A percentile compares a stretch with the other conserved stretches of the same genome.
phyloP scores from a whole-genome alignment of 2,113 vertebrate species.

The Ameiurus melas region DNA sequence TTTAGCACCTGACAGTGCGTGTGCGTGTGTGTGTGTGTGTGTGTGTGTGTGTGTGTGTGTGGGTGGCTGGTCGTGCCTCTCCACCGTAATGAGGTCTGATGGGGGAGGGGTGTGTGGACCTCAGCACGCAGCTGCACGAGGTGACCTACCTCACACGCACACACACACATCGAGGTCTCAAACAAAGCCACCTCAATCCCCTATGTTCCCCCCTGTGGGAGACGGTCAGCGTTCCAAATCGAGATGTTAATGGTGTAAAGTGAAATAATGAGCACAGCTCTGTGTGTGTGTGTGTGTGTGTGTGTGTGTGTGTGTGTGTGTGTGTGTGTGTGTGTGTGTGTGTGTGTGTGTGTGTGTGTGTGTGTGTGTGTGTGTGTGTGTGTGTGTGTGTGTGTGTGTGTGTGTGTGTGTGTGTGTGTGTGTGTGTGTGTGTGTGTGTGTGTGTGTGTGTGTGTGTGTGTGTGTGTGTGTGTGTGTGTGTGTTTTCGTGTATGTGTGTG shows the following conservation, averaged over 20 bases:
- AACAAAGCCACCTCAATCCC: constrained; percentile 27
- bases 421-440: constrained; percentile 52
- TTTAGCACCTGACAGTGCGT: constrained; percentile 72
- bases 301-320: constrained; percentile 44
- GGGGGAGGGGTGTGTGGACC: constrained; percentile 48
- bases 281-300: constrained; percentile 38
- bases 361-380: constrained; percentile 43
- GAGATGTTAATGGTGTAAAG: constrained; percentile 34
- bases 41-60: constrained; percentile 54
- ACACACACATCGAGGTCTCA: constrained; percentile 18
- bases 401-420: constrained; percentile 54
- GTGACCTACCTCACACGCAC: constrained; percentile 24
- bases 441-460: constrained; percentile 52
- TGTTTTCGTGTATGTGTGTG: constrained; percentile 45
- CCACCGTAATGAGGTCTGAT: constrained; percentile 65
- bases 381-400: constrained; percentile 49
- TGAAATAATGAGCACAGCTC: constrained; percentile 30
- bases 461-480: constrained; percentile 49
- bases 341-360: too few relatives aligned
- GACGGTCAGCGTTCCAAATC: constrained; percentile 17
- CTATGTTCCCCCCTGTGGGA: not conserved
- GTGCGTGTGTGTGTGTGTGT: constrained; percentile 51
- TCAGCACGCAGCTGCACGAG: constrained; percentile 25
- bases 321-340: constrained; percentile 41
- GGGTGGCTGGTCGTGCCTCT: constrained; percentile 49